Evolutionary conservation across 2,797 vertebrate genomes (phyloP).

Genomic region (Distichodus sexfasciatus): DNA sequence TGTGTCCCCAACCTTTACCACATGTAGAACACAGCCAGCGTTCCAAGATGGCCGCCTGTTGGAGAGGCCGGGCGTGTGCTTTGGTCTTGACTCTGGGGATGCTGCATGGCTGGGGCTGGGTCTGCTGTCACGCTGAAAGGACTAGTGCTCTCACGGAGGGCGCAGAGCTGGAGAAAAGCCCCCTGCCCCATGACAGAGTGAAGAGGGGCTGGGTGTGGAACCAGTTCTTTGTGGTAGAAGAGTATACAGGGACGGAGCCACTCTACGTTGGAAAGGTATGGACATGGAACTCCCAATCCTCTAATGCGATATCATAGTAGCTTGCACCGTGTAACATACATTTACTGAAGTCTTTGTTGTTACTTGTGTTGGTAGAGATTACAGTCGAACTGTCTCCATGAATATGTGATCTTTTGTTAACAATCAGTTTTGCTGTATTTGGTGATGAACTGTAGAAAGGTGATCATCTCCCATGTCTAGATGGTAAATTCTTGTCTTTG

Average conservation of each 20-base stretch:
- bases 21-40: conserved; percentile 61
- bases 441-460: too few species aligned
- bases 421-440: too few species aligned
- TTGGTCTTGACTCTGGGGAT: conserved; percentile 60
- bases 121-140: conserved; percentile 64
- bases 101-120: conserved; percentile 62
- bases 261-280: conserved; percentile 97
- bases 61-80: conserved; percentile 59
- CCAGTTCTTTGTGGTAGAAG: conserved; percentile 98
- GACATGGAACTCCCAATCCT: background rate
- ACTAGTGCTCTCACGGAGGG: conserved; percentile 61
- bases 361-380: too few species aligned
- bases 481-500: too few species aligned
- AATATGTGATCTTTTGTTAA: too few species aligned
- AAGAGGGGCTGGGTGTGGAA: conserved; percentile 99
- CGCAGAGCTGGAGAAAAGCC: conserved; percentile 58
- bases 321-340: too few species aligned
- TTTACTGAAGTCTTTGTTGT: too few species aligned
- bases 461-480: too few species aligned
- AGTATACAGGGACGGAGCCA: conserved; percentile 96
- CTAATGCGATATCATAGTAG: too few species aligned
- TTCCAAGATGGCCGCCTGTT: conserved; percentile 64
- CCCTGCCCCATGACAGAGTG: conserved; percentile 79
- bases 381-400: too few species aligned
- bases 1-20: conserved; percentile 46